These are phyloP conservation scores for Therioaphis trifolii DNA, from an alignment of 2,888 invertebrate species.

Conservation along the genomic window DNA sequence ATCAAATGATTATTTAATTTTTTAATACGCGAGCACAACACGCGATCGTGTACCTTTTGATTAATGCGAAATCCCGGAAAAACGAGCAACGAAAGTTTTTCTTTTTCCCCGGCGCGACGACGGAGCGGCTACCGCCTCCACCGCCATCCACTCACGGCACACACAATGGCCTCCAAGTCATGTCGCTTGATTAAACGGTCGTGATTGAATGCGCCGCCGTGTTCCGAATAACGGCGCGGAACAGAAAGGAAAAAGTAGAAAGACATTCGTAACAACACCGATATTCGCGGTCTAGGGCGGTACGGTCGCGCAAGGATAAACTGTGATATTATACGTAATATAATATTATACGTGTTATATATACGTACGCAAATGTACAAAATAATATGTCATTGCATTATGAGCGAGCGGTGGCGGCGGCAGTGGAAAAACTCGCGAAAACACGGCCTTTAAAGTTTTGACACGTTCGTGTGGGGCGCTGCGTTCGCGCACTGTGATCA, in stretches of 20 bases:
- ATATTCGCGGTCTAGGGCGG: background rate
- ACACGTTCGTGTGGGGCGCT: background rate
- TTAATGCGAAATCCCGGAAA: background rate
- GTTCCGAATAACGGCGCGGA: background rate
- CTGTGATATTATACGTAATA: background rate
- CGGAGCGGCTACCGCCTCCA: too few species aligned
- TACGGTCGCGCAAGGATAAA: background rate
- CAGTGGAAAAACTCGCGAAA: background rate
- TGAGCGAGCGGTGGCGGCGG: too few species aligned
- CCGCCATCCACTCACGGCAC: too few species aligned
- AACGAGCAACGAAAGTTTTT: slow-evolving; percentile 14
- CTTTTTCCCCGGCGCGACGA: background rate
- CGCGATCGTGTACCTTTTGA: slow-evolving; percentile 10
- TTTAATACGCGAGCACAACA: background rate
- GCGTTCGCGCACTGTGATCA: too few species aligned
- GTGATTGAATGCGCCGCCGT: background rate
- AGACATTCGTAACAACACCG: background rate
- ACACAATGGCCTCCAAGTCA: too few species aligned
- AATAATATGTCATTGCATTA: background rate
- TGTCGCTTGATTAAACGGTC: background rate
- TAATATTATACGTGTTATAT: background rate
- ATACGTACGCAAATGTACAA: too few species aligned
- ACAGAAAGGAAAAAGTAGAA: background rate
- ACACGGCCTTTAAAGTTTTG: background rate
- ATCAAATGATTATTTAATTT: slow-evolving; percentile 24